These are phyloP conservation scores for Clarias gariepinus DNA, from an alignment of 2,113 vertebrate genomes.

Conservation along the genomic window DNA sequence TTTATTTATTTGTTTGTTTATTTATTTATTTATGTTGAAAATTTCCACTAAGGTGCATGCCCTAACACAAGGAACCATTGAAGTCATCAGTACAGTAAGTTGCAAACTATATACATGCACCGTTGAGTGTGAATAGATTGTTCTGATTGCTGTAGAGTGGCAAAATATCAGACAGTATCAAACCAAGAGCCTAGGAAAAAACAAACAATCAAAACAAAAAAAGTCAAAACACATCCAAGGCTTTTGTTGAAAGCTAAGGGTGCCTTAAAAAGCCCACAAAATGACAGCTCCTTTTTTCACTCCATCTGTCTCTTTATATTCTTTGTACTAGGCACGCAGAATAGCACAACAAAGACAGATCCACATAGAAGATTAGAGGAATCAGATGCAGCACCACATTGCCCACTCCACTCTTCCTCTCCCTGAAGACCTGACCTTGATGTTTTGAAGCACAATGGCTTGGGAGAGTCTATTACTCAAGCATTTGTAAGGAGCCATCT, in stretches of 20 bases:
- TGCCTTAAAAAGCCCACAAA: slow-evolving; percentile 14
- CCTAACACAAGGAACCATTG: neutral
- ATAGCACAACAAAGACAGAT: slow-evolving; percentile 40
- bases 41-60: neutral
- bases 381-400: slow-evolving; percentile 29
- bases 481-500: slow-evolving; percentile 26
- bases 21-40: neutral
- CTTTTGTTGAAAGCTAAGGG: slow-evolving; percentile 6
- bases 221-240: neutral
- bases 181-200: neutral
- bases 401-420: slow-evolving; percentile 39
- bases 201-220: neutral
- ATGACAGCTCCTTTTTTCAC: neutral
- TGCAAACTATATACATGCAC: neutral
- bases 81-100: neutral
- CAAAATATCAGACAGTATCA: neutral
- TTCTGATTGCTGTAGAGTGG: slow-evolving; percentile 8
- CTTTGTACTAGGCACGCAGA: slow-evolving; percentile 37
- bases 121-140: neutral
- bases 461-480: slow-evolving; percentile 31
- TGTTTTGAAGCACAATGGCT: slow-evolving; percentile 38
- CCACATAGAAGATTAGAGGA: slow-evolving; percentile 41
- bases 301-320: neutral
- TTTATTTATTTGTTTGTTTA: neutral
- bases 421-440: slow-evolving; percentile 43